Percentiles rank a stretch among this genome's conserved stretches.
These are phyloP conservation scores for Drosophila ironensis DNA, from an alignment of 1,140 invertebrate species.

Conservation along the genomic window DNA sequence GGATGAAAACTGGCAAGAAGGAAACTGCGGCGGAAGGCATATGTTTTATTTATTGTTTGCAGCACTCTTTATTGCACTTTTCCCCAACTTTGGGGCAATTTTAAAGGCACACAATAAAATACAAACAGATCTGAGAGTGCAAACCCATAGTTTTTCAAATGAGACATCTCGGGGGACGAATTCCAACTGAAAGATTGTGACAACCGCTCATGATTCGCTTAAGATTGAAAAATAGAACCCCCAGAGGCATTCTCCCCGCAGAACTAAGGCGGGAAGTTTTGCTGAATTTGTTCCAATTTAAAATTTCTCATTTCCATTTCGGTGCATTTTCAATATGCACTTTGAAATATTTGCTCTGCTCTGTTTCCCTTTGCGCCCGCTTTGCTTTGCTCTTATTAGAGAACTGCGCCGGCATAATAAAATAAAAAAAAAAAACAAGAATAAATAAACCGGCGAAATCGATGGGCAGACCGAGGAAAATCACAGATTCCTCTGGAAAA, in stretches of 20 bases:
- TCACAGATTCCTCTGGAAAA: constrained; percentile 15
- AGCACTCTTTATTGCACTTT: constrained; percentile 43
- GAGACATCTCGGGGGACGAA: constrained; percentile 1
- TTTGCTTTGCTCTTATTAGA: constrained; percentile 4
- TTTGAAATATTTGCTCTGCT: constrained; percentile 25
- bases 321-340: constrained; percentile 41
- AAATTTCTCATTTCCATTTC: constrained; percentile 41
- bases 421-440: background rate
- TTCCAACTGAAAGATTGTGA: constrained; percentile 5
- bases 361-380: constrained; percentile 6
- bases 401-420: too few relatives aligned
- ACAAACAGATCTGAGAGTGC: too few relatives aligned
- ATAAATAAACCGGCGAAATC: constrained; percentile 2
- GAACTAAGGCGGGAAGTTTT: background rate
- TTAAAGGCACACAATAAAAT: constrained; percentile 25
- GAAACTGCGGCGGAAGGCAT: constrained; percentile 13
- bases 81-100: constrained; percentile 11
- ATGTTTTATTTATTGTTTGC: constrained; percentile 58
- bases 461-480: constrained; percentile 4
- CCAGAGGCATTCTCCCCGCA: too few relatives aligned
- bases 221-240: constrained; percentile 1
- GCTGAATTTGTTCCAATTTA: constrained; percentile 27
- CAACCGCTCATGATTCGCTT: constrained; percentile 3
- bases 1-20: background rate
- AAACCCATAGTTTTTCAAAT: background rate